Percentiles rank a stretch among this genome's conserved stretches.
These are phyloP conservation scores for Burhinus oedicnemus DNA, from an alignment of 2,113 vertebrate genomes.

Conservation along the genomic window DNA sequence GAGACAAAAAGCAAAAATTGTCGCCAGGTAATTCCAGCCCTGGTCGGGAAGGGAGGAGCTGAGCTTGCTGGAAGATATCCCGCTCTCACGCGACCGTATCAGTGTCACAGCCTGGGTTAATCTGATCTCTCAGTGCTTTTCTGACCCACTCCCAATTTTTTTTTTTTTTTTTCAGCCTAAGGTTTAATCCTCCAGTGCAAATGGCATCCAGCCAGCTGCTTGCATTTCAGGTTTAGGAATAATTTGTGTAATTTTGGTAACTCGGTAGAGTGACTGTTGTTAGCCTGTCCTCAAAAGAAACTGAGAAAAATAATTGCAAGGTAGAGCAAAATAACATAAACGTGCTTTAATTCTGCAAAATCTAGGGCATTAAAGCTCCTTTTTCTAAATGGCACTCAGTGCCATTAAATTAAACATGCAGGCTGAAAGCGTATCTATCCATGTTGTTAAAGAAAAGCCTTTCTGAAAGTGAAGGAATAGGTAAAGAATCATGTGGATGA, in stretches of 20 bases:
- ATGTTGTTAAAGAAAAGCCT: not conserved
- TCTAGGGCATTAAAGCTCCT: not conserved
- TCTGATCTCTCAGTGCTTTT: not conserved
- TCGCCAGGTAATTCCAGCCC: not conserved
- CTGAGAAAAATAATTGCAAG: not conserved
- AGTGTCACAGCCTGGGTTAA: not conserved
- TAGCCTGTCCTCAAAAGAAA: not conserved
- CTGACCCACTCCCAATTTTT: not conserved
- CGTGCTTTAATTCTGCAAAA: not conserved
- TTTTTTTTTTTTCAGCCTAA: no score
- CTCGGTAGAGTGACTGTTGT: not conserved
- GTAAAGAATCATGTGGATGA: not conserved
- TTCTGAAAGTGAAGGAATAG: not conserved
- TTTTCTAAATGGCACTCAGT: not conserved
- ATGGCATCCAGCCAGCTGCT: not conserved
- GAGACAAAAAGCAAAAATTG: not conserved
- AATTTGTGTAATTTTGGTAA: not conserved
- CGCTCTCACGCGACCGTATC: rapidly evolving
- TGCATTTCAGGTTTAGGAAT: not conserved
- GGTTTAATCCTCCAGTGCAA: not conserved
- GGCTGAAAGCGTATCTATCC: not conserved
- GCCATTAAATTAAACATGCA: not conserved
- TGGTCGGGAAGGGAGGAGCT: not conserved
- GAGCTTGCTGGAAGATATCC: not conserved
- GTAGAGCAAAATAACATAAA: not conserved